phyloP scores from a whole-genome alignment of 92 coral and sea anemone genomes.

The Epizoanthus rinbou region DNA sequence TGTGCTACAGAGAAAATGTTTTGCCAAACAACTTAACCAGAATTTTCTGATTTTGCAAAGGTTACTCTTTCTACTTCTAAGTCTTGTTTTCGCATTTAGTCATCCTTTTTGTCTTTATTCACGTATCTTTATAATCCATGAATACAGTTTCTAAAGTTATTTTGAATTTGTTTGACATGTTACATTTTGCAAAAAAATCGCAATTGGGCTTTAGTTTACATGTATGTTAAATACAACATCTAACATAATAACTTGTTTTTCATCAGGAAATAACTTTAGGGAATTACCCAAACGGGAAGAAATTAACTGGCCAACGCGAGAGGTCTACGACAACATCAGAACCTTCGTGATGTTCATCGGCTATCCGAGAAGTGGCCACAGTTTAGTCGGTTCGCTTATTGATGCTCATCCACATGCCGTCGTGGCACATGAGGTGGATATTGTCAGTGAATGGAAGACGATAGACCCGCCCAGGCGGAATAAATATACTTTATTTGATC shows the following conservation, averaged over 20 bases:
- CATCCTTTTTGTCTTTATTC: too few relatives aligned
- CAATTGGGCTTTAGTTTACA: too few relatives aligned
- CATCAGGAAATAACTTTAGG: not conserved
- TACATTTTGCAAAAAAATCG: too few relatives aligned
- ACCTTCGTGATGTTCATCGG: slow-evolving; percentile 87
- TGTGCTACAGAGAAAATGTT: too few relatives aligned
- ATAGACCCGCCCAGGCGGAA: slow-evolving; percentile 72
- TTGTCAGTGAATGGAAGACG: slow-evolving; percentile 71
- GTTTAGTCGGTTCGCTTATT: slow-evolving; percentile 88
- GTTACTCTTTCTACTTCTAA: too few relatives aligned
- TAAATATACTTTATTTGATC: slow-evolving; percentile 83
- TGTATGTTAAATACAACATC: too few relatives aligned
- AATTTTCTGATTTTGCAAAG: too few relatives aligned
- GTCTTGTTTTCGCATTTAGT: too few relatives aligned
- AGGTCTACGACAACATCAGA: slow-evolving; percentile 69
- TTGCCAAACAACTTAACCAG: too few relatives aligned
- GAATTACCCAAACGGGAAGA: slow-evolving; percentile 29
- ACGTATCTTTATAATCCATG: too few relatives aligned
- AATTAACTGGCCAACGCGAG: slow-evolving; percentile 30
- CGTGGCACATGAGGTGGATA: slow-evolving; percentile 90
- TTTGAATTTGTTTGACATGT: too few relatives aligned
- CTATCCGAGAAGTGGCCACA: slow-evolving; percentile 95
- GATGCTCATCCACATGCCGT: slow-evolving; percentile 96
- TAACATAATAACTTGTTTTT: not conserved
- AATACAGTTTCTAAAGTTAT: too few relatives aligned